phyloP scores from a whole-genome alignment of 2,888 invertebrate genomes.

The Petrolisthes cinctipes region DNA sequence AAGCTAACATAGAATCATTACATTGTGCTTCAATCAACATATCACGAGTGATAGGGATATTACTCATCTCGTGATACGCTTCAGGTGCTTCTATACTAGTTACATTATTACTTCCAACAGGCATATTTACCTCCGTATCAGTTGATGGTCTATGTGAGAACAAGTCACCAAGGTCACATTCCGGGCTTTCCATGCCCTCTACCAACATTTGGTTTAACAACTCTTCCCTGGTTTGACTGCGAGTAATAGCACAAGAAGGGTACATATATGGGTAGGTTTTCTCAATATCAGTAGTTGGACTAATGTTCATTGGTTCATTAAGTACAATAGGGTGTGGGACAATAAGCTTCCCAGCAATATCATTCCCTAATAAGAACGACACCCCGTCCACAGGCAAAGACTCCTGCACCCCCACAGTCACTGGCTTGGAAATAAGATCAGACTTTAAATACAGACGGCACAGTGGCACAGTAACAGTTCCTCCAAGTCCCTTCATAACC shows the following conservation, averaged over 20 bases:
- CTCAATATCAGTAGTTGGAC: background rate
- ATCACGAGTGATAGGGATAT: background rate
- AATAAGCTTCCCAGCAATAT: constrained; percentile 6
- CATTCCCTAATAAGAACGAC: background rate
- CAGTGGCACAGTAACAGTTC: background rate
- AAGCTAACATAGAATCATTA: constrained; percentile 1
- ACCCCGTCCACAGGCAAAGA: background rate
- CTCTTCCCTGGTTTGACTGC: background rate
- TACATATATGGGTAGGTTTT: background rate
- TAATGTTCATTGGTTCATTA: background rate
- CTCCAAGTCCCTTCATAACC: background rate
- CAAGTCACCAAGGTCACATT: background rate
- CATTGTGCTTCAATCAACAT: constrained; percentile 12
- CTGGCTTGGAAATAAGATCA: background rate
- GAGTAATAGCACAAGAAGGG: background rate
- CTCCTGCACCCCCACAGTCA: constrained; percentile 6
- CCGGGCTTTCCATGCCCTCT: background rate
- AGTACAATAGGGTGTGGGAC: background rate
- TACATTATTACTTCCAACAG: background rate
- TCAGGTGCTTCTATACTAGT: background rate
- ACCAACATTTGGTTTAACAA: background rate
- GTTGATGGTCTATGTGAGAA: background rate
- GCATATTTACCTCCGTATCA: background rate
- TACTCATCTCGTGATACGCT: background rate
- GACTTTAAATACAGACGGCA: background rate